Percentiles rank a stretch among this genome's conserved stretches.
These are phyloP conservation scores for Xanthia togata DNA, from an alignment of 2,888 invertebrate genomes.

Conservation along the genomic window DNA sequence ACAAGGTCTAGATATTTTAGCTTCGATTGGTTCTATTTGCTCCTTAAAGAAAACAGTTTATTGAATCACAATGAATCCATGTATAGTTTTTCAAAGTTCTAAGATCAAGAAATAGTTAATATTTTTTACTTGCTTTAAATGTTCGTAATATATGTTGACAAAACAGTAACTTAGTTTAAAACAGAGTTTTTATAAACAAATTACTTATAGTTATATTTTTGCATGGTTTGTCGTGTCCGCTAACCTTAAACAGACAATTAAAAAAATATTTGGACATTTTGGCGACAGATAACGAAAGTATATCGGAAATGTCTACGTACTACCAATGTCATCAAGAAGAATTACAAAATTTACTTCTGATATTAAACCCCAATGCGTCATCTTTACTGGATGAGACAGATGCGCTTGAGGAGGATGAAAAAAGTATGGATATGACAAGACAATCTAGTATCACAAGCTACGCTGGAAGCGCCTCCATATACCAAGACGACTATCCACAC, in stretches of 20 bases:
- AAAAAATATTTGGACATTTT: slow-evolving; percentile 92
- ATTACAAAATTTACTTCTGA: slow-evolving; percentile 80
- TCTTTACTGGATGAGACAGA: slow-evolving; percentile 83
- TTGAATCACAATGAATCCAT: not conserved
- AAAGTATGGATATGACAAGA: slow-evolving; percentile 75
- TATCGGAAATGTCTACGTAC: slow-evolving; percentile 83
- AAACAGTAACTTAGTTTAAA: slow-evolving; percentile 60
- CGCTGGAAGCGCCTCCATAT: slow-evolving; percentile 81
- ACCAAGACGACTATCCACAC: slow-evolving; percentile 82
- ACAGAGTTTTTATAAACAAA: slow-evolving; percentile 65
- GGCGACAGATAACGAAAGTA: slow-evolving; percentile 86
- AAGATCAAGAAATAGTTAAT: slow-evolving; percentile 12
- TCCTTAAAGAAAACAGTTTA: not conserved
- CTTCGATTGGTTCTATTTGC: not conserved
- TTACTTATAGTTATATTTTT: slow-evolving; percentile 84
- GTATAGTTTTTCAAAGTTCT: slow-evolving; percentile 20
- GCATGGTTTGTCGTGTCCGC: slow-evolving; percentile 88
- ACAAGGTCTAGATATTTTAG: slow-evolving; percentile 5
- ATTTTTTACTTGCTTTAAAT: slow-evolving; percentile 65
- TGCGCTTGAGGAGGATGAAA: slow-evolving; percentile 83
- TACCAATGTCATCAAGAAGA: slow-evolving; percentile 86
- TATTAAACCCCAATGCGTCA: slow-evolving; percentile 83
- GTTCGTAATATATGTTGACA: slow-evolving; percentile 64
- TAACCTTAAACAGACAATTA: slow-evolving; percentile 84
- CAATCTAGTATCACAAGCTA: slow-evolving; percentile 81